Evolutionary conservation across 1,140 invertebrate genomes (phyloP), one percentile per base, ranked within the genome.

Genomic region (Bathynomus jamesi): DNA sequence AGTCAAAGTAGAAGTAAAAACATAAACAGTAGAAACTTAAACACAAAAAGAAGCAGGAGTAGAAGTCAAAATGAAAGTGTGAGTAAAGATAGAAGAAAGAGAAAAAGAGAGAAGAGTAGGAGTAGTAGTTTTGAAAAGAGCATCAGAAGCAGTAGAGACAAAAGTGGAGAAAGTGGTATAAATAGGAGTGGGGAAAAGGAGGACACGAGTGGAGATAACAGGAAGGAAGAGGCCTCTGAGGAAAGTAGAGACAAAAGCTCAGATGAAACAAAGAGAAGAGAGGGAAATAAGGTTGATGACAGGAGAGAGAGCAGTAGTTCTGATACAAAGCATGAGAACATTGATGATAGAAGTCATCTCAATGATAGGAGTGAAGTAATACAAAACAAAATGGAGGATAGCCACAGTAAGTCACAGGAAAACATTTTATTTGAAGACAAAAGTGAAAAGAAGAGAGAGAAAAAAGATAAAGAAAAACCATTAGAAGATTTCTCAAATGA

Each of bases 261-360:
- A 69, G 10, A 3, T 28, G 11, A 29, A 11, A 29, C 27, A 3
- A 65, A n/a, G 11, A 25, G 31, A 29, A 29, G 31, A n/a, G 28
- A 28, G 4, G 21, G 17, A 31, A 65, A 71, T 30, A 60, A 32
- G 28, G n/a, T 21, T 13, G 32, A 65, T 8, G 5, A 10, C 31
- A 10, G 53, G 28, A 40, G 25, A 64, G 40, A 61, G 64, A 72
- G 31, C 53, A 61, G 28, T 67, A 66, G 21, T 28, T 60, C 25
- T 17, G 53, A 7, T 27, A 40, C 11, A 17, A 1, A 64, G 24
- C 11, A 27, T 21, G 67, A 80, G 40, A 75, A 72, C 4, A 71
- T 63, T 25, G 25, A 72, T 73, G 67, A 70, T 78, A 67, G 64
- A 69, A 61, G 73, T 74, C 69, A 69, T 72, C 66, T 70, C 74